Percentiles rank a stretch among this genome's conserved stretches.
These are phyloP conservation scores for Icerya purchasi DNA, from an alignment of 2,888 invertebrate genomes.

Conservation along the genomic window DNA sequence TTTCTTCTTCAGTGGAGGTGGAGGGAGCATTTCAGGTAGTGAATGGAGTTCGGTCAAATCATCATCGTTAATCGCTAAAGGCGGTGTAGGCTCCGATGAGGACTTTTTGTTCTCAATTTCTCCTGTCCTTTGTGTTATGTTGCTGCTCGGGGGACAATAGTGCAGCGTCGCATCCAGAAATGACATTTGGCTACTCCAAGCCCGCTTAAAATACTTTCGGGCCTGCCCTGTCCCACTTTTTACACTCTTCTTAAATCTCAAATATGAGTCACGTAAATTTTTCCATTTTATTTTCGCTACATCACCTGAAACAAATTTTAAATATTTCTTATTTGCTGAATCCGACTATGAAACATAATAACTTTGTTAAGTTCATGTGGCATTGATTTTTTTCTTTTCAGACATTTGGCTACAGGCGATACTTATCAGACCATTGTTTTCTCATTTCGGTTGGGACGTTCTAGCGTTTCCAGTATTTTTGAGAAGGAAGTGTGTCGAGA, in stretches of 20 bases:
- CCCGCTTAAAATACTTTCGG: not conserved
- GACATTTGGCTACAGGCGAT: not conserved
- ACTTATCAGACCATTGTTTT: not conserved
- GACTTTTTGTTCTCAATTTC: too few relatives aligned
- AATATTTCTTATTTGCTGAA: not conserved
- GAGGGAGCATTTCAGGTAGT: too few relatives aligned
- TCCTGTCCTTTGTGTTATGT: not conserved
- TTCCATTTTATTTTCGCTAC: not conserved
- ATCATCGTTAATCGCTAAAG: too few relatives aligned
- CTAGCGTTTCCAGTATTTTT: not conserved
- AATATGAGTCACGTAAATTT: not conserved
- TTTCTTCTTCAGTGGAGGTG: too few relatives aligned
- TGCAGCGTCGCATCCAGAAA: not conserved
- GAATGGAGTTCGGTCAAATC: too few relatives aligned
- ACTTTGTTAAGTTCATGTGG: not conserved
- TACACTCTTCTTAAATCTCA: not conserved
- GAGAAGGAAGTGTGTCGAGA: not conserved
- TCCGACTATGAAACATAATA: not conserved
- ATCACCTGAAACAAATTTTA: not conserved
- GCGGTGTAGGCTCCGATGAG: too few relatives aligned
- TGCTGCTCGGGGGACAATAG: not conserved
- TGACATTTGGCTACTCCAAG: not conserved
- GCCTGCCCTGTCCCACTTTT: not conserved
- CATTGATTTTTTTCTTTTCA: not conserved
- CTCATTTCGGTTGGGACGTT: not conserved